Conservation (phyloP, 2,113 vertebrate species). For the Hypocryptadius cinnamomeus region DNA sequence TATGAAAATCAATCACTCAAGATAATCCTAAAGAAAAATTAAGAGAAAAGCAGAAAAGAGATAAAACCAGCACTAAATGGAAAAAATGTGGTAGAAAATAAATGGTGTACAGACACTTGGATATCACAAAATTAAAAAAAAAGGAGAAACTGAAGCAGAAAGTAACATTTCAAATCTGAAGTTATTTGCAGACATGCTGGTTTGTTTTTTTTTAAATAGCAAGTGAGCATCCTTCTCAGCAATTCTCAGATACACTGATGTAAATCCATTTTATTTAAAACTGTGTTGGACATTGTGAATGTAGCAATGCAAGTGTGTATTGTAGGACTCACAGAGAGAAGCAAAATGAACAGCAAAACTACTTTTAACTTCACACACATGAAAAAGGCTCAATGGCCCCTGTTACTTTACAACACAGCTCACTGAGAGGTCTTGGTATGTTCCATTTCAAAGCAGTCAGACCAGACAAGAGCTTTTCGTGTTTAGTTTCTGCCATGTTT, state of each 20-base stretch:
- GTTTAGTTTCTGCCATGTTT: not conserved
- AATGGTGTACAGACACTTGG: not conserved
- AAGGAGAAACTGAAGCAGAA: not conserved
- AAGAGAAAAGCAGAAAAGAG: not conserved
- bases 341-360: not conserved
- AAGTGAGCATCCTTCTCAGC: not conserved
- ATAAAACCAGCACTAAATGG: not conserved
- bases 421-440: not conserved
- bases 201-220: not conserved
- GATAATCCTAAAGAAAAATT: not conserved
- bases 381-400: not conserved
- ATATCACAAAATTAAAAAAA: not conserved
- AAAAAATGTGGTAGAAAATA: not conserved
- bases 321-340: not conserved
- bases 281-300: not conserved
- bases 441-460: not conserved
- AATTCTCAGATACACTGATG: not conserved
- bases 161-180: not conserved
- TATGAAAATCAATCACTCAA: not conserved
- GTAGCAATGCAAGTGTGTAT: not conserved
- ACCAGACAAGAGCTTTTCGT: not conserved
- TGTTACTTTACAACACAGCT: not conserved
- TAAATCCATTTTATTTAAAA: not conserved
- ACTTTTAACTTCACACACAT: not conserved
- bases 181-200: not conserved